Base-by-base conservation (phyloP, 2,888 invertebrate genomes). In the Lithodes maja region DNA sequence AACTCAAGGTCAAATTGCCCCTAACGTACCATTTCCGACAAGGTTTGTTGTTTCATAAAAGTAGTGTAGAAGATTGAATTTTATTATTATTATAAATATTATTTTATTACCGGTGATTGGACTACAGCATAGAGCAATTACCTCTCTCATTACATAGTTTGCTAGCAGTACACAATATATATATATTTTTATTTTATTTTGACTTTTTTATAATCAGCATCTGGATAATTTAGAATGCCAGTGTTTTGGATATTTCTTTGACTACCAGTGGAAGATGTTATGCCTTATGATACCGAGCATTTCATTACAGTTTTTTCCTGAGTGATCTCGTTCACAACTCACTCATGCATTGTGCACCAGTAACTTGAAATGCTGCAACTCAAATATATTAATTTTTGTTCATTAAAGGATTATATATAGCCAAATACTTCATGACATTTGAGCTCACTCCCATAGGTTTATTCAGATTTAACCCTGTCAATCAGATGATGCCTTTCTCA, bases 11-110 rank as follows among this genome's bases (percentile, higher is more conserved):
- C 90, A 87, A 90, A 90, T 90, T 75, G 90, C 87, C 87, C 90
- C 87, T 90, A 90, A 90, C 85, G 87, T 90, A 82, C 90, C 90
- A 81, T 87, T 85, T 82, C 90, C 90, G 86, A 90, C 90, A 84
- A 90, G 90, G 90, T 90, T 90, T 85, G 90, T 90, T 82, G 53
- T 55, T 53, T 53, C 12, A 69, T 79, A 49, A 80, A 84, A 80
- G 88, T 88, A 88, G 88, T 74, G 71, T 88, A 88, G 88, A 88
- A 68, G 52, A 81, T 88, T 88, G 75, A 74, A 75, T 80, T 74
- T 88, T 80, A 74, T 88, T 84, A 83, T 87, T 83, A 87, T 77
- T 80, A 85, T 71, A n/a, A 71, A 12, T 71, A 71, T 17, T 71
- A 17, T 71, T 17, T 17, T 71, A 71, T 17, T 71, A 17, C 17